Base-by-base conservation (phyloP, 2,113 vertebrate genomes). In the Micronycteris hirsuta region DNA sequence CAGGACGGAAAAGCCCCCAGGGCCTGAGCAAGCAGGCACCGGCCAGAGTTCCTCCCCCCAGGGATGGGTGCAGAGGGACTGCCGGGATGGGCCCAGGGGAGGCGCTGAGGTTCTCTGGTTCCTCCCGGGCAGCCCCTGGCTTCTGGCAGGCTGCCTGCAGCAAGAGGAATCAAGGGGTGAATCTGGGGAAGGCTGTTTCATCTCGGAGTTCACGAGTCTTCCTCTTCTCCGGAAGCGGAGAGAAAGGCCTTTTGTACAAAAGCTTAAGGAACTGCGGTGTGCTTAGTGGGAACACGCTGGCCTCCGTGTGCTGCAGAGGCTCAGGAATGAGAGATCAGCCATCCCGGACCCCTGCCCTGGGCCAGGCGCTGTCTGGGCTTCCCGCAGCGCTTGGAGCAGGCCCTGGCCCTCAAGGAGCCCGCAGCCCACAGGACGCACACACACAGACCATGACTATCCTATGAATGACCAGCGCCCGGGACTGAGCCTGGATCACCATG, bases 1-100 rank as follows among this genome's bases (percentile, higher is more conserved):
- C 43, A 26, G 96, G 94, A 95, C 80, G 92, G 95, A 88, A 96
- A 97, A 89, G 10, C 96, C 97, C 94, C 96, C 95, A 94, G 96
- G 96, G 97, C 95, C 89, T 33, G 91, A 82, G 94, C 73, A 94
- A 65, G 78, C 43, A 31, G 81, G 47, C 1, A 0, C 15, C 17
- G 52, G 20, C 12, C 20, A 43, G 68, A 43, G 83, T 8, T 65
- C 28, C 68, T 33, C 14, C 76, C n/a, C 45, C 22, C 0, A 3
- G 52, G 43, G 71, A 4, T 3, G 26, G 36, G 43, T 12, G 47
- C 65, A 17, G 45, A 4, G 52, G 0, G 2, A 31, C 71, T 38
- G 61, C 70, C 56, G 31, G 38, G 71, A 3, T 31, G 67, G 67
- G 33, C 43, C 86, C 36, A 22, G 41, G 38, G 67, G 76, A 63